phyloP scores from a whole-genome alignment of 64 coral and sea anemone genomes.

The Porites australiensis region DNA sequence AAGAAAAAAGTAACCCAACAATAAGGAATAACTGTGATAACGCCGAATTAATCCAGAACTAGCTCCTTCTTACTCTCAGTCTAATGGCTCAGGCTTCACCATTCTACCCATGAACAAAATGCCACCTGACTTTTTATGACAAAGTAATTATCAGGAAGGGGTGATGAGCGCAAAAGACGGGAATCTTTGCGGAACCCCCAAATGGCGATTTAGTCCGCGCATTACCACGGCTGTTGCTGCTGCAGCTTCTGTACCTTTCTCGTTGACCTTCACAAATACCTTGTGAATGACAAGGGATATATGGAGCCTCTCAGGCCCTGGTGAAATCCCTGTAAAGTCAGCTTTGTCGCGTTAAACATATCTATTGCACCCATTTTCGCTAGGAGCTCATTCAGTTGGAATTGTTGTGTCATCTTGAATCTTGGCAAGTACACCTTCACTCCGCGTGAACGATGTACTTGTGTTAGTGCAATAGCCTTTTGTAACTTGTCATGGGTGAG shows the following conservation, averaged over 20 bases:
- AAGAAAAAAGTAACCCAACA: no score
- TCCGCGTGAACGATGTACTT: not conserved
- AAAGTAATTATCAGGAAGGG: conserved; percentile 85
- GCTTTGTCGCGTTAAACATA: conserved; percentile 68
- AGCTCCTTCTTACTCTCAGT: not conserved
- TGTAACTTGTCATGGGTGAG: conserved; percentile 37
- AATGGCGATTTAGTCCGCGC: not conserved
- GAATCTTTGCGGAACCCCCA: not conserved
- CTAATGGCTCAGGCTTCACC: conserved; percentile 38
- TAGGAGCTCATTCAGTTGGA: conserved; percentile 76
- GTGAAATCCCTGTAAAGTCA: conserved; percentile 82
- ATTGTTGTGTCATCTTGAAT: conserved; percentile 75
- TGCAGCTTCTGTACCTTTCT: conserved; percentile 88
- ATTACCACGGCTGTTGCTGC: conserved; percentile 73
- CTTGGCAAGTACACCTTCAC: conserved; percentile 76
- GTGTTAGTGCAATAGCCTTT: not conserved
- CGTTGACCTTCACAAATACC: conserved; percentile 90
- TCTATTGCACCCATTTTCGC: conserved; percentile 56
- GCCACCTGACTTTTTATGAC: conserved; percentile 45
- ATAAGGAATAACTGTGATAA: no score
- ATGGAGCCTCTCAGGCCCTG: conserved; percentile 6
- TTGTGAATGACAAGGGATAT: conserved; percentile 87
- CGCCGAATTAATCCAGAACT: no score
- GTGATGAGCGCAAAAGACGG: conserved; percentile 73
- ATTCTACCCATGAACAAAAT: conserved; percentile 87